Conservation (phyloP, 2,888 invertebrate species). For the Trachelus tabidus region DNA sequence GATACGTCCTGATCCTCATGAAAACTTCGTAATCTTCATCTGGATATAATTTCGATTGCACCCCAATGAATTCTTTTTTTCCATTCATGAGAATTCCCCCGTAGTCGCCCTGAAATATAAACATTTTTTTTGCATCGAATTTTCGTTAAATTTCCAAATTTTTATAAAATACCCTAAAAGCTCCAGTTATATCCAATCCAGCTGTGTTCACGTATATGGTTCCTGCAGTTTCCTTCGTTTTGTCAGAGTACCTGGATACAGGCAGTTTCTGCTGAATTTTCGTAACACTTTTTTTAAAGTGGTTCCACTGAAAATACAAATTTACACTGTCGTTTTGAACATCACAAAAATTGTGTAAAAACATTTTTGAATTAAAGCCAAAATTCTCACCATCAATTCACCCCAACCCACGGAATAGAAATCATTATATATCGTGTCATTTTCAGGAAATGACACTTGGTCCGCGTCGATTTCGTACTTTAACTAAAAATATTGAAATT, state of each 20-base stretch:
- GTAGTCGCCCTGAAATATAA: slow-evolving; percentile 23
- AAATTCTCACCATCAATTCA: slow-evolving; percentile 23
- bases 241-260: slow-evolving; percentile 13
- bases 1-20: slow-evolving; percentile 19
- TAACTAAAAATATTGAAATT: background rate
- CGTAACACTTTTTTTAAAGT: slow-evolving; percentile 16
- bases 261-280: slow-evolving; percentile 29
- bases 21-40: slow-evolving; percentile 22
- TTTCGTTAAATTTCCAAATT: background rate
- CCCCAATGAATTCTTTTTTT: slow-evolving; percentile 20
- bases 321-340: background rate
- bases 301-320: slow-evolving; percentile 20
- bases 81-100: slow-evolving; percentile 21
- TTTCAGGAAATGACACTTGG: background rate
- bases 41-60: slow-evolving; percentile 17
- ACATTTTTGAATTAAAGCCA: background rate
- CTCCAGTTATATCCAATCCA: slow-evolving; percentile 25
- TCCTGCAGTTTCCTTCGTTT: slow-evolving; percentile 15
- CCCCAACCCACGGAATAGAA: slow-evolving; percentile 28
- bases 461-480: background rate
- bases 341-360: background rate
- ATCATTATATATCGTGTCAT: background rate
- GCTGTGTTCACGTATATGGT: slow-evolving; percentile 21
- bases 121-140: background rate
- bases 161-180: slow-evolving; percentile 16